These are phyloP conservation scores for Xestia rhomboidea DNA, from an alignment of 2,888 invertebrate genomes.

Conservation along the genomic window DNA sequence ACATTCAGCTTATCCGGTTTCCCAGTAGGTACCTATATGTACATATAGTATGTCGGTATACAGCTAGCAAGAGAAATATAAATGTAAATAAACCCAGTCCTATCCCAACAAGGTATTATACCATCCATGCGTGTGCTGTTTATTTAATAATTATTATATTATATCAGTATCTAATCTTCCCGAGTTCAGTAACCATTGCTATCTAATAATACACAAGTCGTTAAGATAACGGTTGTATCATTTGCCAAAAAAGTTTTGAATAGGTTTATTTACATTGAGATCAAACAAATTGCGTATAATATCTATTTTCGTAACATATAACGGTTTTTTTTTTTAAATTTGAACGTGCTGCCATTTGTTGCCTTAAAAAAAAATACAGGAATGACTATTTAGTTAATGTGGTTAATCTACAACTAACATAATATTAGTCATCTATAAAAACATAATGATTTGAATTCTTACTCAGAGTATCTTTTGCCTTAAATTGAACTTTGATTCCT, in stretches of 20 bases:
- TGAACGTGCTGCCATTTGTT: not conserved
- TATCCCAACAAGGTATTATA: slow-evolving; percentile 54
- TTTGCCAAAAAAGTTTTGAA: slow-evolving; percentile 40
- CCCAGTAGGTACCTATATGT: too few relatives aligned
- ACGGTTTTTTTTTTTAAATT: not conserved
- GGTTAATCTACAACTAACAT: not conserved
- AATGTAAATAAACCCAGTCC: slow-evolving; percentile 29
- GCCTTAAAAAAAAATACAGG: not conserved
- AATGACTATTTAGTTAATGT: not conserved
- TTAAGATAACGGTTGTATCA: slow-evolving; percentile 45
- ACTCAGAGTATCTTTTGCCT: not conserved
- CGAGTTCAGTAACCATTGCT: slow-evolving; percentile 53
- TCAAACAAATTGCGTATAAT: not conserved
- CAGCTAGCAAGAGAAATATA: not conserved
- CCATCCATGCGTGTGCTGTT: slow-evolving; percentile 39
- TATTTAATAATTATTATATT: slow-evolving; percentile 39
- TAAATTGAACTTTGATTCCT: slow-evolving; percentile 20
- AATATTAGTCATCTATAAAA: not conserved
- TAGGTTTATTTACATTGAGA: not conserved
- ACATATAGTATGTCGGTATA: too few relatives aligned
- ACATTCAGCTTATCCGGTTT: not conserved
- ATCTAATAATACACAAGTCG: slow-evolving; percentile 41
- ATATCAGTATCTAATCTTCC: slow-evolving; percentile 54
- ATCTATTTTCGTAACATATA: not conserved
- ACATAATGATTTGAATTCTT: not conserved